Conservation (phyloP, 2,888 invertebrate species). For the Leptinotarsa peninsularis region DNA sequence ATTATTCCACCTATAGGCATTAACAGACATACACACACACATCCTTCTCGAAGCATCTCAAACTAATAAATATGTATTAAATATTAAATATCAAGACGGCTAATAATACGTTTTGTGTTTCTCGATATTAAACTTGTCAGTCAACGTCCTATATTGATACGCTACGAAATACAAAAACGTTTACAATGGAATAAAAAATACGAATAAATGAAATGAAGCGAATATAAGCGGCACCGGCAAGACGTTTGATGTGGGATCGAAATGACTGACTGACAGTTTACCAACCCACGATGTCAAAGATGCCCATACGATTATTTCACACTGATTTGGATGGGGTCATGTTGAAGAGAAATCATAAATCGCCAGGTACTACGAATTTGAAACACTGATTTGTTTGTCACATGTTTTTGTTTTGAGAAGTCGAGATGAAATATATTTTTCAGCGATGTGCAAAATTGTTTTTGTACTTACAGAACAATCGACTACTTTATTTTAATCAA, state of each 20-base stretch:
- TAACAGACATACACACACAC: slow-evolving; percentile 29
- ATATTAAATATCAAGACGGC: slow-evolving; percentile 59
- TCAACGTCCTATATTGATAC: slow-evolving; percentile 58
- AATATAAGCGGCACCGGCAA: slow-evolving; percentile 52
- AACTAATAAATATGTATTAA: slow-evolving; percentile 63
- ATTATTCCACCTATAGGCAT: slow-evolving; percentile 30
- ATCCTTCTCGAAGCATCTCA: slow-evolving; percentile 44
- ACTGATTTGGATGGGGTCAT: slow-evolving; percentile 38
- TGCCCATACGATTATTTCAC: slow-evolving; percentile 49
- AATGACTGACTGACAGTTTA: slow-evolving; percentile 59
- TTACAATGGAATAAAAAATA: slow-evolving; percentile 42
- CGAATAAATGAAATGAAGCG: slow-evolving; percentile 57
- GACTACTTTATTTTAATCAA: too few relatives aligned
- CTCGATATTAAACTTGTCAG: slow-evolving; percentile 59
- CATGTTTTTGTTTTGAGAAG: too few relatives aligned
- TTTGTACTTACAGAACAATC: too few relatives aligned
- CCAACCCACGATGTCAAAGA: slow-evolving; percentile 58
- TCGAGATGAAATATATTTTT: too few relatives aligned
- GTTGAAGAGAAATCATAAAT: background rate
- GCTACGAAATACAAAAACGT: slow-evolving; percentile 43
- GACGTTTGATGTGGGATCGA: slow-evolving; percentile 58
- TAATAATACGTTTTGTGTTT: slow-evolving; percentile 60
- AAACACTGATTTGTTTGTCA: too few relatives aligned
- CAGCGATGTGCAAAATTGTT: too few relatives aligned
- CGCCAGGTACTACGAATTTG: too few relatives aligned